phyloP scores from a whole-genome alignment of 2,888 invertebrate species.

The Salpingus planirostris region DNA sequence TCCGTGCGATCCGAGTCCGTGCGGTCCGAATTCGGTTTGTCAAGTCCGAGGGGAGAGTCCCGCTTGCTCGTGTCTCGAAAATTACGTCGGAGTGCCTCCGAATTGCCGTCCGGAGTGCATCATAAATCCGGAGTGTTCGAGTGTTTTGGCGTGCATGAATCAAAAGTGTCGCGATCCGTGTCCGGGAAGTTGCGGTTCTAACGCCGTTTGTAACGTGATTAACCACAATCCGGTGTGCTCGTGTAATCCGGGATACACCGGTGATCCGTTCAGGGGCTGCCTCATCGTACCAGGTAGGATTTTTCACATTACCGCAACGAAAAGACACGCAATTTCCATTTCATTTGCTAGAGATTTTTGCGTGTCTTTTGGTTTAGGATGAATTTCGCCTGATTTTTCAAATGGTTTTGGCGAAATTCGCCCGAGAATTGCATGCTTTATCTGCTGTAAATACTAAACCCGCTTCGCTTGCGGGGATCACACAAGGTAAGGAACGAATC shows the following conservation, averaged over 20 bases:
- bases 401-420: not conserved
- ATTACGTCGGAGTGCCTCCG: constrained; percentile 54
- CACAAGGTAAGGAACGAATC: constrained; percentile 37
- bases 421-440: constrained; percentile 16
- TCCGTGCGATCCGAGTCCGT: constrained; percentile 60
- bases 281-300: constrained; percentile 49
- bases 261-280: constrained; percentile 70
- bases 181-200: constrained; percentile 53
- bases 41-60: constrained; percentile 40
- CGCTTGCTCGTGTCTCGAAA: constrained; percentile 53
- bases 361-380: too few relatives aligned
- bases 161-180: constrained; percentile 68
- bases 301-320: constrained; percentile 8
- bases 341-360: not conserved
- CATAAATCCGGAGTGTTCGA: constrained; percentile 60
- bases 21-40: constrained; percentile 51
- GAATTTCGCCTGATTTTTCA: too few relatives aligned
- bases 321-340: too few relatives aligned
- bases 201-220: constrained; percentile 59
- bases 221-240: constrained; percentile 67
- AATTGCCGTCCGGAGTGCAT: constrained; percentile 64
- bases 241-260: constrained; percentile 60
- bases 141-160: constrained; percentile 58
- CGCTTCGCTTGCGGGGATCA: constrained; percentile 24
- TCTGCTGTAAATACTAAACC: constrained; percentile 29